Base-by-base conservation (phyloP, 37 sponge, comb jelly and placozoan genomes). In the Lycopodina hypogea region DNA sequence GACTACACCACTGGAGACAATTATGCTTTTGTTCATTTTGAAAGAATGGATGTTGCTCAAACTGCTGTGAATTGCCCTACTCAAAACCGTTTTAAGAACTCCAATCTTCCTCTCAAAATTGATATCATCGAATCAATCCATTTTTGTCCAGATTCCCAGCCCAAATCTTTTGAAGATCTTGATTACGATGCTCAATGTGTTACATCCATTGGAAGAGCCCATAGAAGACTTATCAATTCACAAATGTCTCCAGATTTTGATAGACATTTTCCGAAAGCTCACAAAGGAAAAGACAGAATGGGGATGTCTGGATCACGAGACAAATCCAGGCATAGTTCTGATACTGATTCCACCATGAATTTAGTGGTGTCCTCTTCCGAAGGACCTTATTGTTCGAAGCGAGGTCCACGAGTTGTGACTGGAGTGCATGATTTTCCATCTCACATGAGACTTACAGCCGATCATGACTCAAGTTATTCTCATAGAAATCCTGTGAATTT, bases 1-100 rank as follows among this genome's bases (percentile, higher is more conserved):
- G 96, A 96, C 66, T 96, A 90, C 71, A 73, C 21, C 21, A 84
- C 80, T 11, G 86, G 83, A 3, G 91, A 93, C 42, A 78, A 81
- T 63, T 88, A 93, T 72, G 87, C 82, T 21, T 84, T 82, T 81
- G 81, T 90, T 0, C 81, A 93, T 41, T 90, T 93, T 73, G 85
- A 89, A 6, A 80, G 82, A 56, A 64, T 86, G 32, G 93, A 93
- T 52, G 89, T 89, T 24, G 93, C 93, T 14, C 79, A 80, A 32
- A 64, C 86, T 35, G 91, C 91, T 61, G 80, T 86, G 0, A 68
- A 45, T 48, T 72, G 86, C 19, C 60, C 86, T 24, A 42, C 42
- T 17, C 56, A 51, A 9, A 74, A 75, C 36, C 87, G 83, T 18
- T 65, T 90, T 53, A 69, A 72, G 53, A 82, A 56, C 34, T 82